Percentiles rank a stretch among this genome's conserved stretches.
Evolutionary conservation across 2,888 invertebrate species (phyloP).

Genomic region (Rhagonycha lutea): DNA sequence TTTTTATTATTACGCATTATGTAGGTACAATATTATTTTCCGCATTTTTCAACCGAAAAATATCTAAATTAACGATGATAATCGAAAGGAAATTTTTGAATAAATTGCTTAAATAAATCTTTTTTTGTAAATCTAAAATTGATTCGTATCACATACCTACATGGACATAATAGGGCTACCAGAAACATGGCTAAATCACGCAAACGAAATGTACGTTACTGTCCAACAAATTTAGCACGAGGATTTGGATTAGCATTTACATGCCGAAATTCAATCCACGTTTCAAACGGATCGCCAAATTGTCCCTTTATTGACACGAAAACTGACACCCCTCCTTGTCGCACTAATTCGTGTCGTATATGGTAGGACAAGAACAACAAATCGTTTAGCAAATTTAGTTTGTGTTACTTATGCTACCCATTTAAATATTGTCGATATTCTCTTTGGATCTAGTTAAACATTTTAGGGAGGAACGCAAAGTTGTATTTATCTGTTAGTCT

Average conservation of each 20-base stretch:
- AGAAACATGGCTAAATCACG: slow-evolving; percentile 18
- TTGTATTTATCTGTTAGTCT: background rate
- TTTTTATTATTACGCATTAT: background rate
- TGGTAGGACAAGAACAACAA: slow-evolving; percentile 2
- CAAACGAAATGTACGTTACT: slow-evolving; percentile 22
- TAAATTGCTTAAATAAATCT: background rate
- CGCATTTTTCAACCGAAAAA: background rate
- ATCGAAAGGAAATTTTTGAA: background rate
- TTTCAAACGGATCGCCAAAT: slow-evolving; percentile 21
- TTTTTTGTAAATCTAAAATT: background rate
- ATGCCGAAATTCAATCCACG: slow-evolving; percentile 22
- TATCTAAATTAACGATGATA: background rate
- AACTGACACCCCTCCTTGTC: slow-evolving; percentile 5
- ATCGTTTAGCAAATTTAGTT: slow-evolving; percentile 10
- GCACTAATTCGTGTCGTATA: slow-evolving; percentile 2
- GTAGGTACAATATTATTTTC: background rate
- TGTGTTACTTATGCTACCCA: slow-evolving; percentile 8
- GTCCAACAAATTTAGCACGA: slow-evolving; percentile 26
- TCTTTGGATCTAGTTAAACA: slow-evolving; percentile 2
- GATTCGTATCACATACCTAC: background rate
- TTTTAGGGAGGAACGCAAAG: background rate
- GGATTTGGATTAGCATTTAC: slow-evolving; percentile 30
- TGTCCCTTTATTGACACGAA: slow-evolving; percentile 23
- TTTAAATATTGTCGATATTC: slow-evolving; percentile 13
- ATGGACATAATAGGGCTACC: slow-evolving; percentile 10